phyloP scores from a whole-genome alignment of 2,797 vertebrate genomes.

The Botia kubotai region DNA sequence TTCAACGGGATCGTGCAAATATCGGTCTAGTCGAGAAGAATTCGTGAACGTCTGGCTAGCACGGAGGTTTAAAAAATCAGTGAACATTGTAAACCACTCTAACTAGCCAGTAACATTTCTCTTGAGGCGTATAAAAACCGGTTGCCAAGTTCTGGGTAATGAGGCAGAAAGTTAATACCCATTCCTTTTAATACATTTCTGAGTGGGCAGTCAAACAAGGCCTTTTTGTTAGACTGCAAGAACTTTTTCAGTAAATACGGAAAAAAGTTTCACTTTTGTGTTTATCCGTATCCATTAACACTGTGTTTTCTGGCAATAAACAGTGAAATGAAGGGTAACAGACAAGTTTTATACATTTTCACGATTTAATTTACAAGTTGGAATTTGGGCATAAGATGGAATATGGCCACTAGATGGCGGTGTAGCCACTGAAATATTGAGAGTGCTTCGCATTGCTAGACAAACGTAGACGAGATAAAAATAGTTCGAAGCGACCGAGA shows the following conservation, averaged over 20 bases:
- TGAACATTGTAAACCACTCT: background rate
- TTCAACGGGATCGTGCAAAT: background rate
- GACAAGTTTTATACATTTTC: background rate
- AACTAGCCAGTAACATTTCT: background rate
- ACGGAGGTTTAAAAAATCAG: too few species aligned
- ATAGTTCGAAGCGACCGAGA: too few species aligned
- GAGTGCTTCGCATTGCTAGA: too few species aligned
- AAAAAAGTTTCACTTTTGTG: background rate
- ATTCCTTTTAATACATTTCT: background rate
- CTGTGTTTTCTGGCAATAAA: background rate
- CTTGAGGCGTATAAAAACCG: background rate
- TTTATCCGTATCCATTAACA: background rate
- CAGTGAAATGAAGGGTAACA: background rate
- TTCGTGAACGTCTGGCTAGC: background rate
- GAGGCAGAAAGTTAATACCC: constrained; percentile 5
- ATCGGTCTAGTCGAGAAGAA: background rate
- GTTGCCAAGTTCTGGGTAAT: background rate
- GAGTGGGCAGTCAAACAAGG: constrained; percentile 21
- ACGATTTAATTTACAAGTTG: background rate
- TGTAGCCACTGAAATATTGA: background rate
- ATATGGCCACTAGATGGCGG: background rate
- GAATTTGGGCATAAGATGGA: too few species aligned
- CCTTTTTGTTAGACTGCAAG: background rate
- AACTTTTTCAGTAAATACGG: background rate
- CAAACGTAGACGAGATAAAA: too few species aligned